These are phyloP conservation scores for Larimichthys polyactis DNA, from an alignment of 2,113 vertebrate genomes.

Conservation along the genomic window DNA sequence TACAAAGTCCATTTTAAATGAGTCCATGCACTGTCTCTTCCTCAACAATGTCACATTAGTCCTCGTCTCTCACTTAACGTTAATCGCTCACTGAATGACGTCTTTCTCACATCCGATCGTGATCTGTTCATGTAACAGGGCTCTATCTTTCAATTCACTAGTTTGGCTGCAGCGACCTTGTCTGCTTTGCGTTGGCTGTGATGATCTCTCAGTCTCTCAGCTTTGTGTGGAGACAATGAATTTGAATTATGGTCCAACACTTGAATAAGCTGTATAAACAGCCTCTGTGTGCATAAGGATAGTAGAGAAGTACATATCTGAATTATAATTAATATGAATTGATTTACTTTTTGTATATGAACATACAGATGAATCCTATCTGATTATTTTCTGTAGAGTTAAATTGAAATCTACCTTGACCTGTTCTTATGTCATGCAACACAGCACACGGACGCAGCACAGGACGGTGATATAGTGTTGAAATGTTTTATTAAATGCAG, in stretches of 20 bases:
- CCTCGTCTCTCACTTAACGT: background rate
- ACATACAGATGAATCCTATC: background rate
- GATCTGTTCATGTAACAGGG: background rate
- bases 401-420: background rate
- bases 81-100: background rate
- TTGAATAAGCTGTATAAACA: background rate
- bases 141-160: background rate
- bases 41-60: background rate
- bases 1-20: background rate
- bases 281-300: background rate
- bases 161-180: constrained; percentile 7
- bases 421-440: background rate
- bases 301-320: background rate
- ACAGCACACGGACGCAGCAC: background rate
- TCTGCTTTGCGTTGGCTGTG: background rate
- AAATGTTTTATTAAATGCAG: constrained; percentile 60
- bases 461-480: background rate
- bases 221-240: constrained; percentile 4
- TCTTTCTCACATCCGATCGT: background rate
- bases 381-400: background rate
- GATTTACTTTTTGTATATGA: too few species aligned
- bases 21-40: background rate
- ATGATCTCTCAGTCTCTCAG: background rate
- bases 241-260: background rate
- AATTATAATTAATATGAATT: background rate